Percentiles rank a stretch among this genome's conserved stretches.
These are phyloP conservation scores for Microcebus jonahi DNA, from an alignment of 2,113 vertebrate species.

Conservation along the genomic window DNA sequence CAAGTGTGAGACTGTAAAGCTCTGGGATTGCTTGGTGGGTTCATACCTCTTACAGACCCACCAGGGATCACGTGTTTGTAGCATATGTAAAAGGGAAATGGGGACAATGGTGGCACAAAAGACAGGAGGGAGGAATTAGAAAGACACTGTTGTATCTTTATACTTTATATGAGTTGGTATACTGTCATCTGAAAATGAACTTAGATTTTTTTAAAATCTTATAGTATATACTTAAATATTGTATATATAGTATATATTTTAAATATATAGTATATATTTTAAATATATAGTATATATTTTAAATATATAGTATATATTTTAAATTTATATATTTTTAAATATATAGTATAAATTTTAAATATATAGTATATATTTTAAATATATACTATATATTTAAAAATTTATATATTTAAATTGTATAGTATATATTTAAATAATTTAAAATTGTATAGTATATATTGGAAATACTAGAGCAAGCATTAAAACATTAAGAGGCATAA, in stretches of 20 bases:
- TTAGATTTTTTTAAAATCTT: neutral
- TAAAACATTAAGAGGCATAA: neutral
- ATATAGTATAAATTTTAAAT: too few species aligned
- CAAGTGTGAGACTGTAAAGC: accelerated
- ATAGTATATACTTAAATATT: too few species aligned
- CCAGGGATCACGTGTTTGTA: accelerated
- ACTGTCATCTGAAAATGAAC: neutral
- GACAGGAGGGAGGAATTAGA: accelerated
- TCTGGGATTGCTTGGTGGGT: accelerated
- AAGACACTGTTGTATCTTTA: accelerated
- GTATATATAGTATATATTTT: too few species aligned
- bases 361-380: too few species aligned
- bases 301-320: too few species aligned
- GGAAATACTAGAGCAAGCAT: neutral
- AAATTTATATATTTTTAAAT: too few species aligned
- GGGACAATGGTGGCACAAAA: accelerated
- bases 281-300: too few species aligned
- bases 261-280: too few species aligned
- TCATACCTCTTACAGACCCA: accelerated
- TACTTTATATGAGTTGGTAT: accelerated
- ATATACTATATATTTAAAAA: too few species aligned
- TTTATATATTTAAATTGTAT: too few species aligned
- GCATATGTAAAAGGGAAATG: accelerated
- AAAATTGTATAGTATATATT: too few species aligned
- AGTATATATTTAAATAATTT: too few species aligned